These are phyloP conservation scores for Gnatocerus cornutus DNA, from an alignment of 2,888 invertebrate species.

Conservation along the genomic window DNA sequence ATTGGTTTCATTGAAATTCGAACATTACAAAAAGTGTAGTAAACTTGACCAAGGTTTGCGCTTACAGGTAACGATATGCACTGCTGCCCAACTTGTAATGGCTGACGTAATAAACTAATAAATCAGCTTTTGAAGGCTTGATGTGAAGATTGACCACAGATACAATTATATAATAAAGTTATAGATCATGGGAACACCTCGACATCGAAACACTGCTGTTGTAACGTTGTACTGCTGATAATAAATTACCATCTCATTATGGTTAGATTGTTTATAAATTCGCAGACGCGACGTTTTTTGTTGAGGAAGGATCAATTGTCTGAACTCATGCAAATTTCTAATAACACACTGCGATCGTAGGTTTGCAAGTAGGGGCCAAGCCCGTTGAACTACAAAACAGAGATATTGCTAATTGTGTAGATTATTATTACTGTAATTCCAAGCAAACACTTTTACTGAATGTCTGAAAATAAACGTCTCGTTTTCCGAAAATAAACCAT, in stretches of 20 bases:
- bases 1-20: not conserved
- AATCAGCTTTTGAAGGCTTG: not conserved
- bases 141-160: not conserved
- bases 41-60: conserved; percentile 1
- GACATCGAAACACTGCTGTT: not conserved
- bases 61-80: not conserved
- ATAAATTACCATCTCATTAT: not conserved
- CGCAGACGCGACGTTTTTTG: not conserved
- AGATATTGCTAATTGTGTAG: conserved; percentile 1
- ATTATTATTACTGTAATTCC: conserved; percentile 16
- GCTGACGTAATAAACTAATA: not conserved
- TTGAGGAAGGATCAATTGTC: not conserved
- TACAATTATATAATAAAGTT: not conserved
- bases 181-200: not conserved
- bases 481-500: not conserved
- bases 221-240: not conserved
- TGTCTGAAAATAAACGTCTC: conserved; percentile 10
- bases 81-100: not conserved
- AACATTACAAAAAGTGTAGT: not conserved
- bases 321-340: not conserved
- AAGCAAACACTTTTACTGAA: not conserved
- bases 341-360: too few relatives aligned
- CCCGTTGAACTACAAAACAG: not conserved
- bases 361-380: not conserved
- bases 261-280: not conserved